Conservation (phyloP, 37 sponge, comb jelly and placozoan genomes). For the Chondrilla cf. caribensis region DNA sequence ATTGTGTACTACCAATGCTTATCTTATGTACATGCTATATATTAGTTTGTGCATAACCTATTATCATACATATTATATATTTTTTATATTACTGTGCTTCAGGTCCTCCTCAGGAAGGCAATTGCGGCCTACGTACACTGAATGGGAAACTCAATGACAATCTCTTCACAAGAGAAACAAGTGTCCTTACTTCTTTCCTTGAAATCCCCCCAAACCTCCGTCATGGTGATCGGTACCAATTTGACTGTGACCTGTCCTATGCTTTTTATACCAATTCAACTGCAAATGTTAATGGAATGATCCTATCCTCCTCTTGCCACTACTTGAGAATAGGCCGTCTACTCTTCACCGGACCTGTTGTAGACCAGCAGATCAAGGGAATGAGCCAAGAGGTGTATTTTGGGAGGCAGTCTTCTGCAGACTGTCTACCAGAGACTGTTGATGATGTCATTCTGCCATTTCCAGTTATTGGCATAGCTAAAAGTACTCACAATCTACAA, state of each 20-base stretch:
- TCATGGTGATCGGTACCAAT: background rate
- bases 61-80: no score
- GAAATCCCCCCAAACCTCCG: conserved; percentile 5
- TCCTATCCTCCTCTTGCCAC: background rate
- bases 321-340: background rate
- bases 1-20: no score
- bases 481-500: background rate
- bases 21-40: no score
- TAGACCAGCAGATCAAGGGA: background rate
- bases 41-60: no score
- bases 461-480: background rate
- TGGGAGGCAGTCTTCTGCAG: background rate
- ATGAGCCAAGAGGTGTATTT: background rate
- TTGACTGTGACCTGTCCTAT: background rate
- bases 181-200: background rate
- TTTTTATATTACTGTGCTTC: no score
- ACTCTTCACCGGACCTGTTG: background rate
- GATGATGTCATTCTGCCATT: background rate
- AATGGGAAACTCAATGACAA: background rate
- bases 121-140: background rate
- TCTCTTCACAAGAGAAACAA: conserved; percentile 4
- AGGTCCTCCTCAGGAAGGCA: no score
- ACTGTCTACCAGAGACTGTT: background rate
- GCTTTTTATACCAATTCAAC: background rate
- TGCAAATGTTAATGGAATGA: background rate